Base-by-base conservation (phyloP, 2,888 invertebrate genomes). In the Ichneumoninae sp. region DNA sequence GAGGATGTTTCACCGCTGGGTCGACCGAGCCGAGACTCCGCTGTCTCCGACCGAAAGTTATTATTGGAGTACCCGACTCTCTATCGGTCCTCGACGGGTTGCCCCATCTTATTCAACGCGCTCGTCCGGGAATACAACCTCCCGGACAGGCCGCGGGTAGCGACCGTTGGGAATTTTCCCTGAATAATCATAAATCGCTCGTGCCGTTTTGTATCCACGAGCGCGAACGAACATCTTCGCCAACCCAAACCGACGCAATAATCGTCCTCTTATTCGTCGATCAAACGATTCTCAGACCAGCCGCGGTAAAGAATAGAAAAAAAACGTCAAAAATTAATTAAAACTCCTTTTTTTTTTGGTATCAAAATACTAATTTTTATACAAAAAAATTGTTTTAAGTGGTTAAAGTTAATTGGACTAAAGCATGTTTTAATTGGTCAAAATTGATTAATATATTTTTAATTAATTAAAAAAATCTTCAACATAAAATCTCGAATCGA, bases 51-150 rank as follows among this genome's bases (percentile, higher is more conserved):
- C 57, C 54, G 36, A 70, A 65, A 57, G 75, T 80, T 83, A 83
- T 83, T 83, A 83, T 83, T 83, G 79, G 83, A 63, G 50, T 26
- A 68, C 44, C 69, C 57, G 77, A 83, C 69, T 65, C 69, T 70
- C 75, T 75, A 26, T 66, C 60, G 13, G 33, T 26, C 30, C 76
- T 40, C 65, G 70, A 54, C 69, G 78, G 30, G 70, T 71, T 80
- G 54, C 47, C 36, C 65, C 76, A 54, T 70, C 63, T 36, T 47
- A 47, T 40, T 57, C 75, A 65, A 26, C 40, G 44, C 65, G 66
- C 83, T 80, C 79, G 57, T 71, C 30, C 71, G 69, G 36, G 63
- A 78, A 78, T 57, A 73, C 33, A 57, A 13, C 5, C 44, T 40
- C 40, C 60, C 33, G 26, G 47, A 36, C 44, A 13, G 50, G 63